A percentile compares a stretch with the other conserved stretches of the same genome.
phyloP scores from a whole-genome alignment of 2,797 vertebrate genomes.

The Gobio occitaniae region DNA sequence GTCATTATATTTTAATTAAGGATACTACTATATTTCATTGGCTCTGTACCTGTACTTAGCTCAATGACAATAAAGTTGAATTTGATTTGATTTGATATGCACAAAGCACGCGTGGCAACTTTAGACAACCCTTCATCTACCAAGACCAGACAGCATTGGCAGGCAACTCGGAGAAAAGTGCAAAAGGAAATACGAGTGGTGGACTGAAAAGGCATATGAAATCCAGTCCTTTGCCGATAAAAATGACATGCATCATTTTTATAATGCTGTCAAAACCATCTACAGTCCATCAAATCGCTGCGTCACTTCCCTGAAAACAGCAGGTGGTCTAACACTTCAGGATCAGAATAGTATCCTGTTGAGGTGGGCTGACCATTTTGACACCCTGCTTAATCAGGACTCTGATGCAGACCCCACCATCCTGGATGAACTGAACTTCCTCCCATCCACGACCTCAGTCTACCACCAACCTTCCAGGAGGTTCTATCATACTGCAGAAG shows the following conservation, averaged over 20 bases:
- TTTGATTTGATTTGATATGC: too few relatives aligned
- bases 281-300: not conserved
- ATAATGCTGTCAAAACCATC: slow-evolving; percentile 28
- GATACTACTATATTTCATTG: too few relatives aligned
- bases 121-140: slow-evolving; percentile 22
- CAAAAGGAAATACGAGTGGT: slow-evolving; percentile 2
- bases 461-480: not conserved
- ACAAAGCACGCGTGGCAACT: slow-evolving; percentile 27
- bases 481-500: not conserved
- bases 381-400: not conserved
- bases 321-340: not conserved
- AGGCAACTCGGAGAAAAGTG: not conserved
- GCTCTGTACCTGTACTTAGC: too few relatives aligned
- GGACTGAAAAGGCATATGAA: slow-evolving; percentile 3
- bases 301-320: slow-evolving; percentile 12
- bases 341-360: not conserved
- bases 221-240: slow-evolving; percentile 24
- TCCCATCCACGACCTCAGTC: not conserved
- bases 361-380: slow-evolving; percentile 11
- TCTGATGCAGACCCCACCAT: not conserved
- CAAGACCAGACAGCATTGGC: slow-evolving; percentile 6
- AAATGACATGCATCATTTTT: slow-evolving; percentile 25
- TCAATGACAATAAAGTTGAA: too few relatives aligned
- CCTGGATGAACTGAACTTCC: not conserved
- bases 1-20: too few relatives aligned